Evolutionary conservation across 1,140 invertebrate genomes (phyloP).

Genomic region (Drosophila persimilis): DNA sequence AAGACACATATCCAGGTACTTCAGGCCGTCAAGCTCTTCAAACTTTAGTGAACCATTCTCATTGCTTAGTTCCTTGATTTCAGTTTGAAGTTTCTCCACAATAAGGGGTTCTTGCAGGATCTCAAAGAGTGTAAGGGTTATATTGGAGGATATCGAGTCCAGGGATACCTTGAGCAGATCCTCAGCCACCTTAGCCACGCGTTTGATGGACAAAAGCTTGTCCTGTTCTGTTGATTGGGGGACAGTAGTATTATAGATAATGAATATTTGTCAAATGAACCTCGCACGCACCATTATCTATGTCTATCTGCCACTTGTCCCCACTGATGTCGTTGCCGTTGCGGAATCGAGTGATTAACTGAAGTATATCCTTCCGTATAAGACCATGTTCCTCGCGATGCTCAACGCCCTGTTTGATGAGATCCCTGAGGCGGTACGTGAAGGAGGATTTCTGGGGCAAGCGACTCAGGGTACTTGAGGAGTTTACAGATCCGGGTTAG

Average conservation of each 20-base stretch:
- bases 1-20: slow-evolving; percentile 73
- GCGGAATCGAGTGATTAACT: slow-evolving; percentile 69
- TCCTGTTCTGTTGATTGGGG: slow-evolving; percentile 50
- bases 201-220: slow-evolving; percentile 66
- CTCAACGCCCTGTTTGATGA: slow-evolving; percentile 57
- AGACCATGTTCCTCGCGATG: slow-evolving; percentile 59
- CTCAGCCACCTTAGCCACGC: slow-evolving; percentile 64
- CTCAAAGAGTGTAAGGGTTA: slow-evolving; percentile 63
- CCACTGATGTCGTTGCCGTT: slow-evolving; percentile 67
- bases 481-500: background rate
- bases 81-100: slow-evolving; percentile 62
- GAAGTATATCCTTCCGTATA: slow-evolving; percentile 73
- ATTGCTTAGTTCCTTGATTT: slow-evolving; percentile 44
- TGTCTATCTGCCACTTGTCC: slow-evolving; percentile 65
- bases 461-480: slow-evolving; percentile 54
- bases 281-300: slow-evolving; percentile 33
- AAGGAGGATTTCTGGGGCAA: slow-evolving; percentile 64
- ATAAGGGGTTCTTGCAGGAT: slow-evolving; percentile 65
- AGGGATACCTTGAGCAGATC: slow-evolving; percentile 65
- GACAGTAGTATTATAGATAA: background rate
- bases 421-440: slow-evolving; percentile 68
- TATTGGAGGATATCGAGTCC: slow-evolving; percentile 57
- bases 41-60: slow-evolving; percentile 40
- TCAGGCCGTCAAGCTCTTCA: slow-evolving; percentile 56
- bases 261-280: background rate